Evolutionary conservation across 2,113 vertebrate species (phyloP).

Genomic region (Abramis brama): DNA sequence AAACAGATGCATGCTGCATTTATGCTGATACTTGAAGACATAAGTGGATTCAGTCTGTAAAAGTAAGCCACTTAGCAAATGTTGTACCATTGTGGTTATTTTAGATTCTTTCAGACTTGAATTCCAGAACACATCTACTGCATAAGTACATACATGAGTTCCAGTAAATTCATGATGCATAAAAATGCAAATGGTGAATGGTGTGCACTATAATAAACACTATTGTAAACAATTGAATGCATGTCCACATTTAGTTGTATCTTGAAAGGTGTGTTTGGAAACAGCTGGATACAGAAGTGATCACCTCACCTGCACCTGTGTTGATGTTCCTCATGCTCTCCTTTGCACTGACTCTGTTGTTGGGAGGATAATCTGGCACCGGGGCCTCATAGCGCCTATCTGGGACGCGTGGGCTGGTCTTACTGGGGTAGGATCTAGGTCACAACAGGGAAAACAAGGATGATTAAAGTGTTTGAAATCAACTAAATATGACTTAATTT

Average conservation of each 20-base stretch:
- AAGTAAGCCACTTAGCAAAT: not conserved
- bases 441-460: constrained; percentile 12
- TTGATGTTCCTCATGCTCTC: constrained; percentile 82
- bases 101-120: not conserved
- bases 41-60: constrained; percentile 2
- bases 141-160: not conserved
- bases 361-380: constrained; percentile 78
- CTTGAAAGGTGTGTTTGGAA: not conserved
- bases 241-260: not conserved
- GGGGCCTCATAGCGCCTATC: constrained; percentile 80
- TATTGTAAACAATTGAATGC: no score
- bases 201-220: no score
- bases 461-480: not conserved
- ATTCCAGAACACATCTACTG: not conserved
- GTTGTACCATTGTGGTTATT: not conserved
- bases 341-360: constrained; percentile 77
- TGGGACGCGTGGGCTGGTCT: constrained; percentile 68
- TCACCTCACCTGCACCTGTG: constrained; percentile 77
- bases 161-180: no score
- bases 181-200: no score
- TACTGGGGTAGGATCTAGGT: constrained; percentile 81
- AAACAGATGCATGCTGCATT: constrained; percentile 22
- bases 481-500: not conserved
- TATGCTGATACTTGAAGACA: not conserved
- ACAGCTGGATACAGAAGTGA: not conserved